Base-by-base conservation (phyloP, 1,140 invertebrate species). In the Hydropsyche tenuis region DNA sequence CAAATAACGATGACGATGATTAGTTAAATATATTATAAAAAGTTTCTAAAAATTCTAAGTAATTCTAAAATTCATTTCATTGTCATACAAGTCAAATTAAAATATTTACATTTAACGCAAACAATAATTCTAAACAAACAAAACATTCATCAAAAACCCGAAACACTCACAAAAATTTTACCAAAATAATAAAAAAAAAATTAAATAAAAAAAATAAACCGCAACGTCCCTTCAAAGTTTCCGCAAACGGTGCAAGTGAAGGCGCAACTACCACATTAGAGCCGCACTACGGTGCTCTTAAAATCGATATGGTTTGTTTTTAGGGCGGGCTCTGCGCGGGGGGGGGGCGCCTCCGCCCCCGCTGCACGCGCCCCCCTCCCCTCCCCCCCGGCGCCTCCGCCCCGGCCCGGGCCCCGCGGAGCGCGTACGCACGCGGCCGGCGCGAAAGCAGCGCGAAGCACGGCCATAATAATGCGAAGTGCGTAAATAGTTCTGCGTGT, bases 271-370 rank as follows among this genome's bases (percentile, higher is more conserved):
- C 76, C 76, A 77, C 76, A 77, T 77, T 77, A 77, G 73, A 72
- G 76, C 76, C 73, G 73, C 76, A 75, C 76, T 74, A 74, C 73
- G 71, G 70, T 74, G 73, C 73, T 74, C 72, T 74, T 73, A 74
- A 77, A 77, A 77, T 77, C 76, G 76, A 77, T 77, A 77, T 77
- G 76, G 76, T 77, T 77, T 77, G 76, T 77, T 77, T 77, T 77
- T 77, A 75, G 76, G 76, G 63, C 68, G 51, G 51, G 51, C 73
- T 53, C 64, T 22, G 68, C 51, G 75, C 68, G 65, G n/a, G 64
- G 20, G 51, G 25, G 43, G n/a, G 25, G 66, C 12, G 74, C 51
- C 20, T 42, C 46, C 69, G 48, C 62, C 51, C 51, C 51, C 51
- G 51, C 18, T 53, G 51, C 51, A 53, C 23, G 56, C 9, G 9